A percentile compares a stretch with the other conserved stretches of the same genome.
phyloP scores from a whole-genome alignment of 2,797 vertebrate genomes.

The Momotus momota region DNA sequence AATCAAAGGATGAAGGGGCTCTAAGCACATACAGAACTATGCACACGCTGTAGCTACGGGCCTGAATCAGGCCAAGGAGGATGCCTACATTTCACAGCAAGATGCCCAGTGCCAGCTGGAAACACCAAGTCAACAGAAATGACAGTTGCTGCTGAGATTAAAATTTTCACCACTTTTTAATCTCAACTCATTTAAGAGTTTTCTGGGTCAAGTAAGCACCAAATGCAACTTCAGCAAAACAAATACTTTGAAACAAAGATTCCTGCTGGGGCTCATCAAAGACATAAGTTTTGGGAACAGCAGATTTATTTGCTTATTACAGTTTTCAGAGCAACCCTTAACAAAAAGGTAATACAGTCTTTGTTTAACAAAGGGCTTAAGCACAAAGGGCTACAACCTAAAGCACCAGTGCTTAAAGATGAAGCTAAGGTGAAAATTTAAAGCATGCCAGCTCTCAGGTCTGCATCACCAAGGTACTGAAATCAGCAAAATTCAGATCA shows the following conservation, averaged over 20 bases:
- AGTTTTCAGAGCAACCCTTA: not conserved
- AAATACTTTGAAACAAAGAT: not conserved
- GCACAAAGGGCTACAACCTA: not conserved
- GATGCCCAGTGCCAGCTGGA: not conserved
- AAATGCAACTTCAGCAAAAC: not conserved
- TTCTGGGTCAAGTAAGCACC: not conserved
- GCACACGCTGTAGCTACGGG: no score
- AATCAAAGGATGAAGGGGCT: not conserved
- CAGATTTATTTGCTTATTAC: not conserved
- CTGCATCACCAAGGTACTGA: not conserved
- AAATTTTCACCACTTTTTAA: not conserved
- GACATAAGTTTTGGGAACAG: not conserved
- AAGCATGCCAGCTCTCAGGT: not conserved
- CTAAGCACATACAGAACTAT: not conserved
- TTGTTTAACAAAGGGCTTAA: not conserved
- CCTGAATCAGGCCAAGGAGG: not conserved
- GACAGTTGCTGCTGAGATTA: not conserved
- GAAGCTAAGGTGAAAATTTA: not conserved
- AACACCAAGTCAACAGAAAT: not conserved
- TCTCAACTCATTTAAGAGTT: not conserved
- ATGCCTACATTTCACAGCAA: not conserved
- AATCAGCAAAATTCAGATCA: slow-evolving; percentile 7
- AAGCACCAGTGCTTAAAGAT: not conserved
- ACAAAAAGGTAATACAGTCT: not conserved
- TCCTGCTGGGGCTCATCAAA: not conserved